phyloP scores from a whole-genome alignment of 2,797 vertebrate genomes.

The Telmatherina bonti region DNA sequence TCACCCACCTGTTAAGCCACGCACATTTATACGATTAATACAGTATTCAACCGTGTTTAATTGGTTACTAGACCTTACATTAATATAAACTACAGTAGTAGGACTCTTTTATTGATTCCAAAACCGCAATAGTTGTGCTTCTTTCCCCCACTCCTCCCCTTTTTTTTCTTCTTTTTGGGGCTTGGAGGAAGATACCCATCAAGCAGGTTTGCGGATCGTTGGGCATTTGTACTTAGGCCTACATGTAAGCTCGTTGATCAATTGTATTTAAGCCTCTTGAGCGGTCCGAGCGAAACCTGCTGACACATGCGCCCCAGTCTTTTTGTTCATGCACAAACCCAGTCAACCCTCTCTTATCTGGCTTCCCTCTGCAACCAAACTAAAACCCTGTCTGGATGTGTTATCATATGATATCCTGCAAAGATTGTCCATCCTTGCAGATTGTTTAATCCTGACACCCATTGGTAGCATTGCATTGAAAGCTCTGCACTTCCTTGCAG shows the following conservation, averaged over 20 bases:
- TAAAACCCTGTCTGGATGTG: conserved; percentile 15
- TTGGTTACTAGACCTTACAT: neutral
- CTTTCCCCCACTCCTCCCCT: neutral
- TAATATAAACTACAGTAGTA: neutral
- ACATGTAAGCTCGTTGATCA: conserved; percentile 84
- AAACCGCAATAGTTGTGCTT: neutral
- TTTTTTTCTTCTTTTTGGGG: neutral
- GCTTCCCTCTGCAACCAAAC: conserved; percentile 29
- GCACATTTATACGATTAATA: neutral
- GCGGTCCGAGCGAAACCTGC: conserved; percentile 82
- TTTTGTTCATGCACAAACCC: conserved; percentile 74
- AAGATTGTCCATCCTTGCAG: conserved; percentile 19
- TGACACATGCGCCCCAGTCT: conserved; percentile 82
- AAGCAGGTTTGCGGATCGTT: conserved; percentile 63
- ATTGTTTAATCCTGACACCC: conserved; percentile 1
- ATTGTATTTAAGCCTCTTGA: conserved; percentile 87
- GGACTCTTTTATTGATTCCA: neutral
- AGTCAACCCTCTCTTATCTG: conserved; percentile 57
- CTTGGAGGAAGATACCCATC: conserved; percentile 58
- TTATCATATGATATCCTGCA: conserved; percentile 18
- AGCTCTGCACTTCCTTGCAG: conserved; percentile 6
- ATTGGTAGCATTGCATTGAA: conserved; percentile 4
- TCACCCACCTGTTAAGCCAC: conserved; percentile 54
- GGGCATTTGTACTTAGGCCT: conserved; percentile 77
- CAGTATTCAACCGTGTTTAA: too few relatives aligned